Conservation (phyloP, 2,113 vertebrate species). For the Cynopterus brachyotis region DNA sequence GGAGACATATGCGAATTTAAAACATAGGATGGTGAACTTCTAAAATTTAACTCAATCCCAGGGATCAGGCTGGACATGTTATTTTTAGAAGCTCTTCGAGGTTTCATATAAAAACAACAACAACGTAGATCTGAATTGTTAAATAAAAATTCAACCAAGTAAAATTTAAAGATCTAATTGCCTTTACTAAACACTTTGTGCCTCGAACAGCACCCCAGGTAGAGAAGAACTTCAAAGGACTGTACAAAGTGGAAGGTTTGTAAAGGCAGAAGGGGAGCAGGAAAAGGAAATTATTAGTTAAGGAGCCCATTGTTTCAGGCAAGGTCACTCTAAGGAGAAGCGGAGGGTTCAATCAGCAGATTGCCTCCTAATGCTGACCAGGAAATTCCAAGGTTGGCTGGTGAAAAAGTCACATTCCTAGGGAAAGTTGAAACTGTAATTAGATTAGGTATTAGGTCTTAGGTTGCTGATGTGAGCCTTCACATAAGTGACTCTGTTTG, state of each 20-base stretch:
- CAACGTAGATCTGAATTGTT: neutral
- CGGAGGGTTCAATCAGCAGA: accelerated
- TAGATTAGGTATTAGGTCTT: neutral
- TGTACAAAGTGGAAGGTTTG: neutral
- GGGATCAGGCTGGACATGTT: neutral
- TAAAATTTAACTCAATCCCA: neutral
- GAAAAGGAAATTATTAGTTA: neutral
- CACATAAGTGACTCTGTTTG: neutral
- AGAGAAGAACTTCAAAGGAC: neutral
- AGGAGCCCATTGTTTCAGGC: neutral
- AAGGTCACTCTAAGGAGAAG: neutral
- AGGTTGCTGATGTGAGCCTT: neutral
- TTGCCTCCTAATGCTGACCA: neutral
- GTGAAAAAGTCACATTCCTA: neutral
- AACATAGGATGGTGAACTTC: neutral
- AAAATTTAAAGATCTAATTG: neutral
- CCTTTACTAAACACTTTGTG: neutral
- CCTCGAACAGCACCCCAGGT: neutral
- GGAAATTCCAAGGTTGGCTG: neutral
- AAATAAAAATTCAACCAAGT: neutral
- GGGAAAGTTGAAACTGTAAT: neutral
- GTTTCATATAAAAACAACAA: neutral
- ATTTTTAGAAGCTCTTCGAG: neutral
- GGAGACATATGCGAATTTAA: neutral
- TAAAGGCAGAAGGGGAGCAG: neutral